phyloP scores from a whole-genome alignment of 2,888 invertebrate species.

The Gymnocheta viridis region DNA sequence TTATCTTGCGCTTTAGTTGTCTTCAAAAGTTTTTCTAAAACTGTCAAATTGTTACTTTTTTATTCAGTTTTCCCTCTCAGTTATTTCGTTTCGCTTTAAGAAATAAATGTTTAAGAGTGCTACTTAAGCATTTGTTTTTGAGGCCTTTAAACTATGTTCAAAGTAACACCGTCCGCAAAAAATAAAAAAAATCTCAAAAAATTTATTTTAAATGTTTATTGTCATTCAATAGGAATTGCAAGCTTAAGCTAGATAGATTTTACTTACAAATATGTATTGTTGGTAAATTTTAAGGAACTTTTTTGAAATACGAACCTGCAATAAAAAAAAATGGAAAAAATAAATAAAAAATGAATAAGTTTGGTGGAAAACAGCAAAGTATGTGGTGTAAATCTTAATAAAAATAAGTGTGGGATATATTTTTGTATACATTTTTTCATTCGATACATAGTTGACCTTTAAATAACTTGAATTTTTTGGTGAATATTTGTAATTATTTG shows the following conservation, averaged over 20 bases:
- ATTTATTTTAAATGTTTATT: conserved; percentile 43
- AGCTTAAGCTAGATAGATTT: not conserved
- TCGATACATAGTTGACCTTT: conserved; percentile 13
- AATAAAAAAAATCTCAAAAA: conserved; percentile 9
- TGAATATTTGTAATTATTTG: not conserved
- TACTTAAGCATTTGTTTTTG: conserved; percentile 21
- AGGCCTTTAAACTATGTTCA: not conserved
- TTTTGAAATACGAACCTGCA: conserved; percentile 50
- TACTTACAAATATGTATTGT: conserved; percentile 31
- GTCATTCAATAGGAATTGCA: conserved; percentile 32
- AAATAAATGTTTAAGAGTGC: no score
- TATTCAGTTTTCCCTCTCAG: not conserved
- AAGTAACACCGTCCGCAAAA: not conserved
- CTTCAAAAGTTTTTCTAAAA: conserved; percentile 42
- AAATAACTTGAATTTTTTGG: not conserved
- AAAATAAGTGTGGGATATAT: conserved; percentile 4
- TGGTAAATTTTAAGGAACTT: not conserved
- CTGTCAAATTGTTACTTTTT: conserved; percentile 40
- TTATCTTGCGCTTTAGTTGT: conserved; percentile 30
- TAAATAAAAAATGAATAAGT: conserved; percentile 26
- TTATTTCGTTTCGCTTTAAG: conserved; percentile 12
- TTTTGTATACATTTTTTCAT: not conserved
- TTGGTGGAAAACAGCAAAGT: not conserved
- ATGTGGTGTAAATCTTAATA: not conserved
- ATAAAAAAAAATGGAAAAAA: conserved; percentile 32